Evolutionary conservation across 2,113 vertebrate species (phyloP), one percentile per base, ranked within the genome.

Genomic region (Neodon shergylaensis): DNA sequence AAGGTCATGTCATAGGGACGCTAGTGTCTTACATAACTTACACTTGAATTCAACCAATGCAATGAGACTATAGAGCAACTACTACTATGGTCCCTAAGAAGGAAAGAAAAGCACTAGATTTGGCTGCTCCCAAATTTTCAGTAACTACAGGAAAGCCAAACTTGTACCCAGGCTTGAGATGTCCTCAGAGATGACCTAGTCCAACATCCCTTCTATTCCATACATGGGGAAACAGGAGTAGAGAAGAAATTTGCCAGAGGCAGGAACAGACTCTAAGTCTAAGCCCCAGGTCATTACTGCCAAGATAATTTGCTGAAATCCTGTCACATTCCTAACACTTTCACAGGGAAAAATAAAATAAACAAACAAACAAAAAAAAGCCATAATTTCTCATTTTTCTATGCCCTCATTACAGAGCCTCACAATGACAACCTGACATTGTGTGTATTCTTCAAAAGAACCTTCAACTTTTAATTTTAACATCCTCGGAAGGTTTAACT

Each of bases 281-380:
- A 12, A 74, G 79, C 7, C 77, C 49, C 49, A 5, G 49, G 22
- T 36, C 66, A 83, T 21, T 58, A 52, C 22, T 26, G 90, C 66
- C 49, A 95, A 82, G 63, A 78, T 42, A 68, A 92, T 24, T 90
- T 68, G 58, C 2, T 79, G 17, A 90, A 92, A 92, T 73, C 76
- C 5, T 61, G 74, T 82, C 63, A 92, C 16, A 95, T 84, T 93
- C 28, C 24, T 95, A 93, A 66, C n/a, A 89, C 33, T 93, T 95
- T 92, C 73, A 93, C 39, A 17, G 72, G 44, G 70, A 39, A 72
- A 72, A 72, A 39, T n/a, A n/a, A 72, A n/a, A 72, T 6, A 16
- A 36, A 17, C 2, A 36, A n/a, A n/a, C 33, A 94, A 66, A 36
- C 19, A 74, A 54, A 54, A 5, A 5, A n/a, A 58, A 1, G 83